Base-by-base conservation (phyloP, 2,113 vertebrate genomes). In the Caloenas nicobarica region DNA sequence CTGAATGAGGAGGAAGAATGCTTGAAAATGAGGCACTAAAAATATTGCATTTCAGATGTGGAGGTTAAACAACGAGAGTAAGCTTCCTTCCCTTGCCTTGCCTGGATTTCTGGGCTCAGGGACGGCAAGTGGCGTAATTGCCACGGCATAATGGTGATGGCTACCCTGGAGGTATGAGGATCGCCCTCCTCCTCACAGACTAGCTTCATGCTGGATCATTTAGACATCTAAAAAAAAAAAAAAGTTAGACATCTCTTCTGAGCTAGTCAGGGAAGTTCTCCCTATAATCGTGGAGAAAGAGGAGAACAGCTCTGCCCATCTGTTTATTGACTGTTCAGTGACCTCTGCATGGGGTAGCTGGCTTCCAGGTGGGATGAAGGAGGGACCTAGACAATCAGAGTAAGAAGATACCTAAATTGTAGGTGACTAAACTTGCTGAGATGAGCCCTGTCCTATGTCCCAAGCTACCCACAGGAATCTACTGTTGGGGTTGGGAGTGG, bases 21-120 rank as follows among this genome's bases (percentile, higher is more conserved):
- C 83, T 88, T 91, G 92, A 86, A 97, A 97, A 96, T 93, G 91
- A 96, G 86, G 92, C 81, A 92, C 94, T 96, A 95, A 95, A 97
- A 96, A 91, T 95, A 92, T 36, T 92, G 51, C 23, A 0, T 93
- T 91, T 96, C 93, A 89, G 90, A 81, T 76, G 53, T 29, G 66
- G 53, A 60, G 53, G 58, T 79, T 88, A 76, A 82, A 83, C 5
- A 26, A 42, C 13, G 34, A 82, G 38, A 81, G 16, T 36, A 86
- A 82, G 17, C 26, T 89, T 82, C 6, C 2, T 88, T 82, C 31
- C 26, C 11, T 42, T 14, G 5, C 16, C 40, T 16, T 58, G 13
- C 10, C 33, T 57, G 0, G 0, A 38, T 77, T 48, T 81, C 31
- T 11, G 19, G 28, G 69, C 54, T 61, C 69, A 51, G 71, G 73